Conservation (phyloP, 2,113 vertebrate species). For the Erythrocercus mccallii region DNA sequence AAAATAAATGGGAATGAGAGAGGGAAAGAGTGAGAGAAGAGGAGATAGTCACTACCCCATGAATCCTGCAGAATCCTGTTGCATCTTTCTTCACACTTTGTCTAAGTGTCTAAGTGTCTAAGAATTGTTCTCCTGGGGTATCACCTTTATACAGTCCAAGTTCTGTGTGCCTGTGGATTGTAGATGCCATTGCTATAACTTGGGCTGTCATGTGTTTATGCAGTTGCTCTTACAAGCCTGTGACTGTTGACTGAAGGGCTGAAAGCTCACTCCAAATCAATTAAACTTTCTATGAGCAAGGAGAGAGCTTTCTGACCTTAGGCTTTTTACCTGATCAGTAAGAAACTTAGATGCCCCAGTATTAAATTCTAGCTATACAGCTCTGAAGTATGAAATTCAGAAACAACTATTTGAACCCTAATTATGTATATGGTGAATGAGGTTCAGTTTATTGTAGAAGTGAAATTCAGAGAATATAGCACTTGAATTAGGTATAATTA, state of each 20-base stretch:
- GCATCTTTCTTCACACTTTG: not conserved
- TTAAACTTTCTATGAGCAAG: not conserved
- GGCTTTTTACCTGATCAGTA: not conserved
- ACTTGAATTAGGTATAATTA: not conserved
- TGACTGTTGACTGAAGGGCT: not conserved
- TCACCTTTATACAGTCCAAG: not conserved
- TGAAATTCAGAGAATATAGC: not conserved
- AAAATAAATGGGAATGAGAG: not conserved
- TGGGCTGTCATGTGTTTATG: not conserved
- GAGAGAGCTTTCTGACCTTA: not conserved
- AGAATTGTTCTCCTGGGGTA: not conserved
- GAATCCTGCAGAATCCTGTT: not conserved
- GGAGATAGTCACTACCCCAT: accelerated
- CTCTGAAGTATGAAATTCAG: not conserved
- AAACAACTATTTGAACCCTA: not conserved
- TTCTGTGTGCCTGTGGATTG: accelerated
- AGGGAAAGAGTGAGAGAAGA: not conserved
- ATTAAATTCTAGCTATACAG: not conserved
- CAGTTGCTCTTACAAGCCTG: accelerated
- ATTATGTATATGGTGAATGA: not conserved
- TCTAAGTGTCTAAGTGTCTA: accelerated
- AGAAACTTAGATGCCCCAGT: not conserved
- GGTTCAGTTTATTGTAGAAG: not conserved
- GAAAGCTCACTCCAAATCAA: not conserved
- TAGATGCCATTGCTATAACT: not conserved